Base-by-base conservation (phyloP, 1,140 invertebrate species). In the Mycetomoellerius zeteki region DNA sequence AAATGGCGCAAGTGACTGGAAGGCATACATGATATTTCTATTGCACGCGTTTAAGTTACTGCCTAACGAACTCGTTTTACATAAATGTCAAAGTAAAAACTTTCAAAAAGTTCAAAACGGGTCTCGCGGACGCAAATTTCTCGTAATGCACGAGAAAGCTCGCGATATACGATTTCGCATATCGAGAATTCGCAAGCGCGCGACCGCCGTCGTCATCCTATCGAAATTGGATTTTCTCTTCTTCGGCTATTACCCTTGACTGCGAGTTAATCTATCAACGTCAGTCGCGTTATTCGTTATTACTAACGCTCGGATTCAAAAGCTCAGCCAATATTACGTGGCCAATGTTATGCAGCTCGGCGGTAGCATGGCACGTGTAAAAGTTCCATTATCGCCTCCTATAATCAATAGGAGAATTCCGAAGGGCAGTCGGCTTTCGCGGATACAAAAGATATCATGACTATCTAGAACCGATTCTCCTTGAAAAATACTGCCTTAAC, bases 201-300 rank as follows among this genome's bases (percentile, higher is more conserved):
- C 52, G 19, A 62, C 16, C 8, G 54, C 56, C 50, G 3, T 43
- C 10, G 47, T 47, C 52, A 33, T 71, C 33, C 67, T 84, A 84
- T 84, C 54, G 54, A 62, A 33, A 81, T 76, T 65, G 62, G 21
- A 37, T 85, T 65, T 65, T 73, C 56, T 58, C 67, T 33, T 50
- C 54, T 54, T 7, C 10, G n/a, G 37, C 14, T 12, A 87, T 87
- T 64, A 72, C 16, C 33, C 1, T n/a, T 64, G 37, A 5, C 37
- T 71, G 50, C 58, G n/a, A 24, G 24, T 85, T 88, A 90, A 90
- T 90, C 65, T 86, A 88, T 88, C 86, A 90, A 85, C 58, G 71
- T 75, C 81, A 50, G 1, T 14, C n/a, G 58, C 50, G 64, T 90
- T 88, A 76, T 47, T 19, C 52, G 24, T 60, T 56, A 24, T 58